Percentiles rank a stretch among this genome's conserved stretches.
phyloP scores from a whole-genome alignment of 2,888 invertebrate species.

The Noctua janthina region DNA sequence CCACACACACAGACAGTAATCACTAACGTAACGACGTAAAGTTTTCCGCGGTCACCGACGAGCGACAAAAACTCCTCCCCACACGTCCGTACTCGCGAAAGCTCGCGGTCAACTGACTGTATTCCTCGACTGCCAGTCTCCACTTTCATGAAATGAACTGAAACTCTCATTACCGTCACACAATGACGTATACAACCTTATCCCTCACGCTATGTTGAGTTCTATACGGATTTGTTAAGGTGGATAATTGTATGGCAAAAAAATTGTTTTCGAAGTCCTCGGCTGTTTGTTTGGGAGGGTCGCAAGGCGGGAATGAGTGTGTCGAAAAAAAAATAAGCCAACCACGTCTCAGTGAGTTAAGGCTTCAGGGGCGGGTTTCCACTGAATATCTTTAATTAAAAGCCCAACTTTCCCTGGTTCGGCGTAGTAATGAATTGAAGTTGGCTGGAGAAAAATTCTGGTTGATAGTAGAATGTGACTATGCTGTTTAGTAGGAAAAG shows the following conservation, averaged over 20 bases:
- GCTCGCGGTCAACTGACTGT: constrained; percentile 88
- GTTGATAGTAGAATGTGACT: constrained; percentile 67
- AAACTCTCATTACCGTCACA: constrained; percentile 73
- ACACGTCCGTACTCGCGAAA: constrained; percentile 82
- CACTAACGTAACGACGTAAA: constrained; percentile 76
- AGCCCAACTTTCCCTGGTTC: constrained; percentile 82
- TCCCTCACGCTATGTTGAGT: constrained; percentile 46
- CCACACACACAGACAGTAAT: constrained; percentile 61
- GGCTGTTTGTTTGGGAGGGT: constrained; percentile 90
- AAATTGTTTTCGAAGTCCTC: constrained; percentile 88
- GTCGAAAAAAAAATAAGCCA: constrained; percentile 90
- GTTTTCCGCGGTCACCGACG: constrained; percentile 78
- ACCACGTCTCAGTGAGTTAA: constrained; percentile 89
- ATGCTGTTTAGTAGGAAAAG: constrained; percentile 68
- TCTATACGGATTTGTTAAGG: constrained; percentile 2
- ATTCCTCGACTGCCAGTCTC: constrained; percentile 82
- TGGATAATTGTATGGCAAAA: constrained; percentile 46
- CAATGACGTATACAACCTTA: constrained; percentile 73
- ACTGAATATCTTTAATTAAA: constrained; percentile 89
- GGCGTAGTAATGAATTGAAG: constrained; percentile 84
- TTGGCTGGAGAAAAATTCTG: constrained; percentile 76
- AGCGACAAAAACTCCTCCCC: constrained; percentile 63
- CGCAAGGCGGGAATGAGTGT: constrained; percentile 90
- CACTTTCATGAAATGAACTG: constrained; percentile 89
- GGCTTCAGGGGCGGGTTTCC: constrained; percentile 88